Evolutionary conservation across 2,113 vertebrate species (phyloP).

Genomic region (Elachura formosa): DNA sequence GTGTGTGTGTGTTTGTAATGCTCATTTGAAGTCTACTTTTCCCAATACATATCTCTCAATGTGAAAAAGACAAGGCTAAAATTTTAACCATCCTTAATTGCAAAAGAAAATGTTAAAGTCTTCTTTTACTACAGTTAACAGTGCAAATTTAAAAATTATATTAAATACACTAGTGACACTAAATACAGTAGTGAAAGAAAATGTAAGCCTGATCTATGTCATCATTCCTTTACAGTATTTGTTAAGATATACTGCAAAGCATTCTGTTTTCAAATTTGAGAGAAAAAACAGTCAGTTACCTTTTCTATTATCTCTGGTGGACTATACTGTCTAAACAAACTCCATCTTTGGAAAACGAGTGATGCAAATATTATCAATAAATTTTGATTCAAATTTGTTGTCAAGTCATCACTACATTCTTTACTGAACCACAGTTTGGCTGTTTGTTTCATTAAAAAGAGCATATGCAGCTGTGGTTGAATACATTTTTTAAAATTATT

Average conservation of each 20-base stretch:
- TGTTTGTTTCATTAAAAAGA: neutral
- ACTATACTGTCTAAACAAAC: neutral
- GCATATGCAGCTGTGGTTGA: accelerated
- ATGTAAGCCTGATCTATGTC: neutral
- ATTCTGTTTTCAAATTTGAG: neutral
- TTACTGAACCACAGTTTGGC: neutral
- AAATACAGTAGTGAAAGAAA: neutral
- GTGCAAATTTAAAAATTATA: neutral
- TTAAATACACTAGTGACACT: neutral
- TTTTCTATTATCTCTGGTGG: neutral
- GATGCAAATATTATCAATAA: neutral
- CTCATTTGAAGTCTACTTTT: neutral
- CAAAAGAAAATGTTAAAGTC: neutral
- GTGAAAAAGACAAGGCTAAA: neutral
- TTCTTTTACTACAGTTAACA: neutral
- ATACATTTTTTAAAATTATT: neutral
- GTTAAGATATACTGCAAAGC: neutral
- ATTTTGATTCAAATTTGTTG: neutral
- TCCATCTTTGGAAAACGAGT: neutral
- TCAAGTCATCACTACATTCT: neutral
- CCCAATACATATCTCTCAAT: neutral
- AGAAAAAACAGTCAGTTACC: neutral
- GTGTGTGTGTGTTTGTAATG: neutral
- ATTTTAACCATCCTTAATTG: neutral
- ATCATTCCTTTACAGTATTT: neutral